Base-by-base conservation (phyloP, 2,888 invertebrate genomes). In the Himalopsyche tibetana region DNA sequence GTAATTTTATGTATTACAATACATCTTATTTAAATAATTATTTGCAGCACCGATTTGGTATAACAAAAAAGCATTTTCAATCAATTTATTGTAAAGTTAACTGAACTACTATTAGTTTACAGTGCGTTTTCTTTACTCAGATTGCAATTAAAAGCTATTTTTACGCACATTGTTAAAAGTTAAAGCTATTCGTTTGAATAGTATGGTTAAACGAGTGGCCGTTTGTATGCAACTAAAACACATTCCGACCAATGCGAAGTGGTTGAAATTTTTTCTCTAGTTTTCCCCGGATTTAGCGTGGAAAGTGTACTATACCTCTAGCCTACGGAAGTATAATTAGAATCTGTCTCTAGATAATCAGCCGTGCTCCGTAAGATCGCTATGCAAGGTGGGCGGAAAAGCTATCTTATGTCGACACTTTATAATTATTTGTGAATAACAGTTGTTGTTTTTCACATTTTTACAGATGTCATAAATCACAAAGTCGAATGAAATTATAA, bases 291-390 rank as follows among this genome's bases (percentile, higher is more conserved):
- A 63, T 63, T 63, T 63, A 63, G 63, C n/a, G 63, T 28, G 9
- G 63, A 63, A 63, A 63, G 63, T 63, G 63, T 63, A 63, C 63
- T 19, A 19, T 19, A 19, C 63, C 28, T n/a, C 28, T 63, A 9
- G 63, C 28, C 63, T 63, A 63, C 63, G 63, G 63, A 63, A 19
- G 63, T 63, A 63, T 63, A 19, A 63, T 63, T 63, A 63, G 63
- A 63, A 63, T 63, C 19, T 63, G 63, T 63, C 63, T 63, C 63
- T 4, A 63, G 63, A 63, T 63, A 63, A 63, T 63, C 63, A 63
- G 19, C 63, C 63, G 63, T 19, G 63, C 19, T 63, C n/a, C 63
- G 63, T 28, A 28, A 63, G 63, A 63, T 63, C 28, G 63, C 63
- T 19, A 28, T 63, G 63, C 63, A 63, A 63, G 28, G 63, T 63